Percentiles rank a stretch among this genome's conserved stretches.
Evolutionary conservation across 2,888 invertebrate genomes (phyloP).

Genomic region (Macropis europaea): DNA sequence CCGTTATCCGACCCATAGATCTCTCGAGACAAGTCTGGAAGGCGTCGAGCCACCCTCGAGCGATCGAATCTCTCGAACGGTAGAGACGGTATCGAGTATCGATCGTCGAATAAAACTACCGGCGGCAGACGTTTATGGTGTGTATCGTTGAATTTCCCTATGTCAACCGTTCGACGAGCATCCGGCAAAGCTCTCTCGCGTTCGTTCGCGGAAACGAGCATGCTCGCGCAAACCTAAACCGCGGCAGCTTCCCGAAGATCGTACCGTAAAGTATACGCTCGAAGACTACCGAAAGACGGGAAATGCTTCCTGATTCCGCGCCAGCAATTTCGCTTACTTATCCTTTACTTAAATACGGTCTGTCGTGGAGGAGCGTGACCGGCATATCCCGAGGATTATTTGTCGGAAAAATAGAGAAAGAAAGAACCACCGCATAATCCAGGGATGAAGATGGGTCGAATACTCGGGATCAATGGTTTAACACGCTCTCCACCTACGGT

Average conservation of each 20-base stretch:
- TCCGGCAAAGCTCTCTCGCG: background rate
- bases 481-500: no score
- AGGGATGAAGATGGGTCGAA: no score
- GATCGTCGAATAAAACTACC: constrained; percentile 40
- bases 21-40: constrained; percentile 39
- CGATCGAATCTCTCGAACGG: constrained; percentile 36
- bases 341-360: background rate
- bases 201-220: constrained; percentile 3
- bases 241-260: constrained; percentile 4
- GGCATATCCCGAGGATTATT: no score
- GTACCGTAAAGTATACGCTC: background rate
- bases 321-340: background rate
- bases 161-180: constrained; percentile 32
- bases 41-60: constrained; percentile 25
- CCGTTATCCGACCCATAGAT: constrained; percentile 37
- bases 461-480: no score
- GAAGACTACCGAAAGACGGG: background rate
- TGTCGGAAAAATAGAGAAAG: no score
- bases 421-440: no score
- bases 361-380: no score
- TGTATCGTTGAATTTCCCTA: constrained; percentile 40
- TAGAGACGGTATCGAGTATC: constrained; percentile 41
- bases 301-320: background rate
- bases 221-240: background rate
- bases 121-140: constrained; percentile 7